Percentiles rank a stretch among this genome's conserved stretches.
phyloP scores from a whole-genome alignment of 2,113 vertebrate species.

The Axis porcinus region DNA sequence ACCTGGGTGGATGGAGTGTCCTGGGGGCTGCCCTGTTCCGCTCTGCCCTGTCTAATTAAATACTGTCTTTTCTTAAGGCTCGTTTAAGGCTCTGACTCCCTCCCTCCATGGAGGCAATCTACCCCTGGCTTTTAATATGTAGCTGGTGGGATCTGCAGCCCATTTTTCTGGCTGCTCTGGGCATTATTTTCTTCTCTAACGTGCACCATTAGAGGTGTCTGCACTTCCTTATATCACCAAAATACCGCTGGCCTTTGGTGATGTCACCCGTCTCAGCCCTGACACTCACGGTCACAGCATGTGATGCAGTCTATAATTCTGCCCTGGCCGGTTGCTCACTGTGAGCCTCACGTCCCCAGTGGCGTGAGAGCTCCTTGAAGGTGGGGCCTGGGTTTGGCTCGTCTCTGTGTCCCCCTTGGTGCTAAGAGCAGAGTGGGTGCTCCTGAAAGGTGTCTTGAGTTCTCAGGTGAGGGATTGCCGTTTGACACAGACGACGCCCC shows the following conservation, averaged over 20 bases:
- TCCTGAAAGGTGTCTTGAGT: neutral
- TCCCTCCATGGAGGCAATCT: neutral
- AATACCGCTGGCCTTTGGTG: neutral
- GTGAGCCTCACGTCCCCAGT: neutral
- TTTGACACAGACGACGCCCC: neutral
- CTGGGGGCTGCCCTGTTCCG: neutral
- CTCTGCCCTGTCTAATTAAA: neutral
- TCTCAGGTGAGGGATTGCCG: neutral
- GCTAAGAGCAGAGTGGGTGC: neutral
- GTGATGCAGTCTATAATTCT: neutral
- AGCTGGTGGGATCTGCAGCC: neutral
- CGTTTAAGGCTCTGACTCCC: neutral
- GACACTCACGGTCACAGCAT: too few relatives aligned
- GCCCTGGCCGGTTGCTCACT: neutral
- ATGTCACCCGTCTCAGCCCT: neutral
- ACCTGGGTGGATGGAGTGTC: neutral
- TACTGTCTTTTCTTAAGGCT: neutral
- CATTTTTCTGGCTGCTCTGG: neutral
- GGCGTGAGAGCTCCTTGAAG: neutral
- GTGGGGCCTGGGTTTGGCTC: too few relatives aligned
- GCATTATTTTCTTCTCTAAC: neutral
- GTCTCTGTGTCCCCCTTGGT: neutral
- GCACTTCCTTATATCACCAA: neutral
- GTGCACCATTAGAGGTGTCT: neutral
- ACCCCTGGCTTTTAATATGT: too few relatives aligned